Conservation (phyloP, 2,797 vertebrate species). For the Muraenolepis orangiensis region DNA sequence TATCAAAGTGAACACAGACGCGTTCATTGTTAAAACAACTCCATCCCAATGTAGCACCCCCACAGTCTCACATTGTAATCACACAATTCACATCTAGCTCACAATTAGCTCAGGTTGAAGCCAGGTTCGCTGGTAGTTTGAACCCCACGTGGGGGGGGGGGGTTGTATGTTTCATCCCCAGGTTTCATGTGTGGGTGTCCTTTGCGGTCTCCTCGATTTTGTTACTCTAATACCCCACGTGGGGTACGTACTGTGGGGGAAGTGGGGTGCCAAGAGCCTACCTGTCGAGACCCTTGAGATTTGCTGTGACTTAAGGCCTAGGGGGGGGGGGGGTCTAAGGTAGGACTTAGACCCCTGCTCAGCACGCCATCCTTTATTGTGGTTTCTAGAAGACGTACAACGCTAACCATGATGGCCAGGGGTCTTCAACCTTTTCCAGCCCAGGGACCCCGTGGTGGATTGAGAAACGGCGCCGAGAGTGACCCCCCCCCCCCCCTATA, state of each 20-base stretch:
- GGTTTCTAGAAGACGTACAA: neutral
- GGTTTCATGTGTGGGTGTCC: neutral
- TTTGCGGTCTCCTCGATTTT: neutral
- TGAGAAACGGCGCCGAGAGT: too few species aligned
- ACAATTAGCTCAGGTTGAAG: neutral
- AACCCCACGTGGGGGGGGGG: neutral
- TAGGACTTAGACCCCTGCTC: neutral
- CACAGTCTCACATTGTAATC: neutral
- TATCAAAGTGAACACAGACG: neutral
- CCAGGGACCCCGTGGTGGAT: too few species aligned
- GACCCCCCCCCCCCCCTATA: too few species aligned
- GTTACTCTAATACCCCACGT: neutral
- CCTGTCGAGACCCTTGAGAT: neutral
- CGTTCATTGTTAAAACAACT: neutral
- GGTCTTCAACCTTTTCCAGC: too few species aligned
- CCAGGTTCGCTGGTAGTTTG: neutral
- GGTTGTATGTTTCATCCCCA: neutral
- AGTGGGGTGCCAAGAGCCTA: neutral
- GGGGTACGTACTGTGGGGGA: neutral
- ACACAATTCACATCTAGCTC: neutral
- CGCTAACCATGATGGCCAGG: neutral
- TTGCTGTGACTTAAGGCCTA: neutral
- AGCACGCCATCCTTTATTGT: neutral
- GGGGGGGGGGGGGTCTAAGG: too few species aligned
- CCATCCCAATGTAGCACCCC: neutral